Percentiles rank a stretch among this genome's conserved stretches.
Conservation (phyloP, 2,888 invertebrate genomes). For the Cetonia aurata region DNA sequence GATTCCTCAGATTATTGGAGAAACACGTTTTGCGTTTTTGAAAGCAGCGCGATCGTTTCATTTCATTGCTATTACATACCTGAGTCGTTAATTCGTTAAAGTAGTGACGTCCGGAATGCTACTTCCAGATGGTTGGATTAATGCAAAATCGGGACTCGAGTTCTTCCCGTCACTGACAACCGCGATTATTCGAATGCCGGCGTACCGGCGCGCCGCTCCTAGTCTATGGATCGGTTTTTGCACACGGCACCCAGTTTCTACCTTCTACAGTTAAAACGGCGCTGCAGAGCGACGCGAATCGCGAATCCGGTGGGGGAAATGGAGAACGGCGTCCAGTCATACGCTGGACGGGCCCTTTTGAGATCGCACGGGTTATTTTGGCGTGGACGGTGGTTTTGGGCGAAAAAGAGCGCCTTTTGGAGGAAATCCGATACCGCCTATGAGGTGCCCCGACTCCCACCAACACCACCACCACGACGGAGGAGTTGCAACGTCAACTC, state of each 20-base stretch:
- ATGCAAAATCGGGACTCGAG: conserved; percentile 56
- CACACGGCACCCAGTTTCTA: conserved; percentile 69
- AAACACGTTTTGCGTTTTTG: conserved; percentile 5
- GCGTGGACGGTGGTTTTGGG: conserved; percentile 55
- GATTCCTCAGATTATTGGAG: neutral
- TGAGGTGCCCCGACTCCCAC: too few relatives aligned
- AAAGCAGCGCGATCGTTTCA: conserved; percentile 22
- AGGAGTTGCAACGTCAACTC: too few relatives aligned
- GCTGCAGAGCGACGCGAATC: conserved; percentile 9
- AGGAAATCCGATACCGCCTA: too few relatives aligned
- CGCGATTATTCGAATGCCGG: conserved; percentile 73
- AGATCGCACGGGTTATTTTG: conserved; percentile 68
- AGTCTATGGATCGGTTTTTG: conserved; percentile 73
- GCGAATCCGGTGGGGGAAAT: conserved; percentile 38
- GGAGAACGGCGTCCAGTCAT: conserved; percentile 30
- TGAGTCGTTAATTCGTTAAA: conserved; percentile 64
- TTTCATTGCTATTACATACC: conserved; percentile 58
- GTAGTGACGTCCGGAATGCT: conserved; percentile 60
- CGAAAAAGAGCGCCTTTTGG: neutral
- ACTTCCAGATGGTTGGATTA: conserved; percentile 54
- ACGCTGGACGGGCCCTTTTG: conserved; percentile 68
- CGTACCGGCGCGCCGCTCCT: conserved; percentile 67
- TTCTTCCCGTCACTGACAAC: conserved; percentile 71
- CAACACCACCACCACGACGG: too few relatives aligned
- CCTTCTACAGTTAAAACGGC: conserved; percentile 31